Evolutionary conservation across 1,140 invertebrate species (phyloP).

Genomic region (Rhynchophorus ferrugineus): DNA sequence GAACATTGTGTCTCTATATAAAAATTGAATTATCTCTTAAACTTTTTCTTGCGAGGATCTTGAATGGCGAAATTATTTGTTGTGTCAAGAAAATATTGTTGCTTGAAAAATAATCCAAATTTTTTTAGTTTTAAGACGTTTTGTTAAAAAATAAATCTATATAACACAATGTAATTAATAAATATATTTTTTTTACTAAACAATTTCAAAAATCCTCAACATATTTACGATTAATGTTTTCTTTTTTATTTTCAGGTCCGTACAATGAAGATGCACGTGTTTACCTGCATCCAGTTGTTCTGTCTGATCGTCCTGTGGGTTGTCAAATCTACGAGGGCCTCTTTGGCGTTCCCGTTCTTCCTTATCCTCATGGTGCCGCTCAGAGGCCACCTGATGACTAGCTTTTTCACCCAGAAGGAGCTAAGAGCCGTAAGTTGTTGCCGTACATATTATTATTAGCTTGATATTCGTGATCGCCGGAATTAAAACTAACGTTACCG

Average conservation of each 20-base stretch:
- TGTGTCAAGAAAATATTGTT: too few species aligned
- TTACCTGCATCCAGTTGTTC: constrained; percentile 74
- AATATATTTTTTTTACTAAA: not conserved
- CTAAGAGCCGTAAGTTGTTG: constrained; percentile 63
- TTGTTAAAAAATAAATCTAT: too few species aligned
- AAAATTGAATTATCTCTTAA: too few species aligned
- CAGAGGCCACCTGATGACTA: constrained; percentile 61
- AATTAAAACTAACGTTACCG: too few species aligned
- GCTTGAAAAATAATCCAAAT: too few species aligned
- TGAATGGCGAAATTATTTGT: too few species aligned
- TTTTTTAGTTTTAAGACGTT: too few species aligned
- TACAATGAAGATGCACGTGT: constrained; percentile 88
- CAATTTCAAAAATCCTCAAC: not conserved
- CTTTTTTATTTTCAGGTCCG: constrained; percentile 56
- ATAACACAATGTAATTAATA: too few species aligned
- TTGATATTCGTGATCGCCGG: too few species aligned
- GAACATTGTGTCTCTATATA: too few species aligned
- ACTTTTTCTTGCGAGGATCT: too few species aligned
- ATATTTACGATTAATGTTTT: not conserved
- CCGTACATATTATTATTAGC: too few species aligned
- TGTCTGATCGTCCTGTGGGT: constrained; percentile 73
- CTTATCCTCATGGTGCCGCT: constrained; percentile 85
- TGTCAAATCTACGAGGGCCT: constrained; percentile 80
- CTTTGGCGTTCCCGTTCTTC: constrained; percentile 87
- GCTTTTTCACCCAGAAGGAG: constrained; percentile 72